A percentile compares a stretch with the other conserved stretches of the same genome.
Evolutionary conservation across 1,140 invertebrate genomes (phyloP).

Genomic region (Heliconius nattereri): DNA sequence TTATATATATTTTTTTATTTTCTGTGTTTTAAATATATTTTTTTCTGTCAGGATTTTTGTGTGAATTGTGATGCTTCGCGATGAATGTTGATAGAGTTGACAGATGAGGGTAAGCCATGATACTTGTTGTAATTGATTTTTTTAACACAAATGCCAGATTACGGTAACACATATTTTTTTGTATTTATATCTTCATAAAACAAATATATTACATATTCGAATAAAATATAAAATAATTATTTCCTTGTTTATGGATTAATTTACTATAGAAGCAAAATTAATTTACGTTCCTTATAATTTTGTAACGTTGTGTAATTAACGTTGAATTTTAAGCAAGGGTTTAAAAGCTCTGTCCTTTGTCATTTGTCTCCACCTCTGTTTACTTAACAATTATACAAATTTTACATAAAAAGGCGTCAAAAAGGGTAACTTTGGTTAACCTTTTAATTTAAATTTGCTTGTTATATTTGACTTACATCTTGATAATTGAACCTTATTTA

Average conservation of each 20-base stretch:
- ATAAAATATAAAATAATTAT: not conserved
- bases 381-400: constrained; percentile 33
- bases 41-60: constrained; percentile 43
- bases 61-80: constrained; percentile 41
- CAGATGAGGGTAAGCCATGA: constrained; percentile 59
- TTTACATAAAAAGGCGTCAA: constrained; percentile 29
- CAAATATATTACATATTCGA: not conserved
- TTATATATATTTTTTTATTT: not conserved
- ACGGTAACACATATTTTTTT: not conserved
- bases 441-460: constrained; percentile 11
- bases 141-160: not conserved
- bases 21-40: not conserved
- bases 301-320: constrained; percentile 18
- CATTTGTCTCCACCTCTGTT: constrained; percentile 20
- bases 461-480: constrained; percentile 15
- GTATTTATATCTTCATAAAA: not conserved
- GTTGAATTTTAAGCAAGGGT: constrained; percentile 26
- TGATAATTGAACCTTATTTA: not conserved
- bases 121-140: constrained; percentile 42
- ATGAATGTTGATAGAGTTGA: constrained; percentile 57
- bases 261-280: not conserved
- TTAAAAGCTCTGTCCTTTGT: constrained; percentile 29
- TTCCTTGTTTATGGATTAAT: not conserved
- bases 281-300: constrained; percentile 5
- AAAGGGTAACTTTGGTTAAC: constrained; percentile 4